These are phyloP conservation scores for Cantharis flavilabris DNA, from an alignment of 2,888 invertebrate genomes.

Conservation along the genomic window DNA sequence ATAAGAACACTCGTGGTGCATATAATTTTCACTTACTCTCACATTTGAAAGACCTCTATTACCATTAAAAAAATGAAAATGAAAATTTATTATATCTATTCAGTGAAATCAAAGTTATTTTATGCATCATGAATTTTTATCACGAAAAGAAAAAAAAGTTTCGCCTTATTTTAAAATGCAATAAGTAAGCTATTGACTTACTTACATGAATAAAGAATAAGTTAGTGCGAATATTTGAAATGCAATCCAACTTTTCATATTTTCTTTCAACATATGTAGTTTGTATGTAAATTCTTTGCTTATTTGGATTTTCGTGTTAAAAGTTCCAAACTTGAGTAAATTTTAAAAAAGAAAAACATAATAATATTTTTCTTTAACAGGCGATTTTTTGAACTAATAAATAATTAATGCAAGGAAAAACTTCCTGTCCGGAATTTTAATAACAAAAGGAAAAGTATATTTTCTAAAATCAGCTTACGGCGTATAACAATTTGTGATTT, in stretches of 20 bases:
- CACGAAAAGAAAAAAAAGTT: background rate
- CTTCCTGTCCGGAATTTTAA: background rate
- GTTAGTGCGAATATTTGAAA: background rate
- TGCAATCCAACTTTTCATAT: background rate
- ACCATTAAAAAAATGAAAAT: background rate
- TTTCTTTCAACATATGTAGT: background rate
- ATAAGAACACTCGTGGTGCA: background rate
- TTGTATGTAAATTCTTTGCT: background rate
- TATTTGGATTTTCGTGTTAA: background rate
- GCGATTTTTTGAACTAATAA: background rate
- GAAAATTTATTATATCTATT: background rate
- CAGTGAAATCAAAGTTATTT: background rate
- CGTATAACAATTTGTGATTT: background rate
- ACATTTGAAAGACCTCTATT: background rate
- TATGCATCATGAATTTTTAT: background rate
- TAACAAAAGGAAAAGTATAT: background rate
- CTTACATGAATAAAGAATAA: background rate
- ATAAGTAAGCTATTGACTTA: background rate
- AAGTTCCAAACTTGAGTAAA: background rate
- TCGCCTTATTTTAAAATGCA: background rate
- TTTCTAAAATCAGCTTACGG: background rate
- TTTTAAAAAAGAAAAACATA: background rate
- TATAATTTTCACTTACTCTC: background rate
- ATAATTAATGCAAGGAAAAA: background rate
- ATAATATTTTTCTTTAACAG: background rate